A percentile compares a stretch with the other conserved stretches of the same genome.
Conservation (phyloP, 2,888 invertebrate genomes). For the Alcis repandata region DNA sequence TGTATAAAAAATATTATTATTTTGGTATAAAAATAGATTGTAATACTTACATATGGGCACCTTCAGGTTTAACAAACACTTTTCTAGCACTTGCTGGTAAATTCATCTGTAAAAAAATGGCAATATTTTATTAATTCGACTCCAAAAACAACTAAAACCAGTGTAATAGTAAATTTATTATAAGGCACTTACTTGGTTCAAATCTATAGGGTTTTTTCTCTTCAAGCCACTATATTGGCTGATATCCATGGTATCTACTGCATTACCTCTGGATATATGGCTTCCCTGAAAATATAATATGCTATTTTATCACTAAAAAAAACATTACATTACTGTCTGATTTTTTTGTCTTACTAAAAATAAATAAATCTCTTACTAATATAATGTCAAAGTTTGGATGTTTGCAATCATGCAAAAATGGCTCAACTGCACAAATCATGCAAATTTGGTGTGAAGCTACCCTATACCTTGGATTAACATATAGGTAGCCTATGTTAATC, state of each 20-base stretch:
- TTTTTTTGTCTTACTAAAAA: too few relatives aligned
- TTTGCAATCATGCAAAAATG: too few relatives aligned
- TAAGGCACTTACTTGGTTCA: slow-evolving; percentile 14
- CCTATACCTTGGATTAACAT: not conserved
- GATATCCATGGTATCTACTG: not conserved
- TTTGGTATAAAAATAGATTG: not conserved
- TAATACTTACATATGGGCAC: slow-evolving; percentile 48
- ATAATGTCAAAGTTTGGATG: too few relatives aligned
- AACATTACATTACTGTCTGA: too few relatives aligned
- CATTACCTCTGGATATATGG: not conserved
- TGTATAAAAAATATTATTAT: not conserved
- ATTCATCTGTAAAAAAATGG: slow-evolving; percentile 53
- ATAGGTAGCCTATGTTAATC: not conserved
- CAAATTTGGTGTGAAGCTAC: too few relatives aligned
- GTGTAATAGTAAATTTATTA: not conserved
- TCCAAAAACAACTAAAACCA: not conserved
- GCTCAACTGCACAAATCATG: too few relatives aligned
- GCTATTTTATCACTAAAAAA: not conserved
- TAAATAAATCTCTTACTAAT: too few relatives aligned
- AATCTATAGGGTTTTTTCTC: slow-evolving; percentile 20
- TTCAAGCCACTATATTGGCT: not conserved
- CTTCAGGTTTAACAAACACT: slow-evolving; percentile 60
- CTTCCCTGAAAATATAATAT: slow-evolving; percentile 14
- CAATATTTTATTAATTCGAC: not conserved
- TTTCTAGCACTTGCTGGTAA: slow-evolving; percentile 64